A percentile compares a stretch with the other conserved stretches of the same genome.
Evolutionary conservation across 2,113 vertebrate genomes (phyloP).

Genomic region (Cynoglossus semilaevis): DNA sequence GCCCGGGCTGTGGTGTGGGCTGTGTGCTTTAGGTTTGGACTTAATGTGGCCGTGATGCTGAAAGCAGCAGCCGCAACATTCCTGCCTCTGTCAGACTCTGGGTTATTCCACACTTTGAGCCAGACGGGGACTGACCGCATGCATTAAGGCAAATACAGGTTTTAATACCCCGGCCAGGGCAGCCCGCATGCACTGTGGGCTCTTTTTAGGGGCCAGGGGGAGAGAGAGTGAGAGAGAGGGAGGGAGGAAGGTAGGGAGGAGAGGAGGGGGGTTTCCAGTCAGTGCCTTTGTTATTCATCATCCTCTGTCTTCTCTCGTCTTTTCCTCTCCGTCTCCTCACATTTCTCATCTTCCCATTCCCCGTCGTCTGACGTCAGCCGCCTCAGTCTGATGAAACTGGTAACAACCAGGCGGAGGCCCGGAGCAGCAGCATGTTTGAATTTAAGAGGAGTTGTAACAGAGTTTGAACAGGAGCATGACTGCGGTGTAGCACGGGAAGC

Average conservation of each 20-base stretch:
- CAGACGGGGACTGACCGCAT: slow-evolving; percentile 51
- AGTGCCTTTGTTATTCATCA: slow-evolving; percentile 8
- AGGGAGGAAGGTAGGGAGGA: too few species aligned
- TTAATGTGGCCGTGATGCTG: slow-evolving; percentile 72
- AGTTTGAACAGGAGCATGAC: slow-evolving; percentile 19
- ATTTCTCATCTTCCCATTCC: slow-evolving; percentile 4
- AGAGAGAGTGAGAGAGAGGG: too few species aligned
- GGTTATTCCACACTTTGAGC: slow-evolving; percentile 60
- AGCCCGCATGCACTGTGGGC: slow-evolving; percentile 45
- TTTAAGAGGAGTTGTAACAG: slow-evolving; percentile 17
- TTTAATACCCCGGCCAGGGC: slow-evolving; percentile 51
- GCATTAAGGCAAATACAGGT: slow-evolving; percentile 61
- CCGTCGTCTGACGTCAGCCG: slow-evolving; percentile 25
- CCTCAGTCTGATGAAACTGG: slow-evolving; percentile 15
- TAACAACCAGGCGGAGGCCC: slow-evolving; percentile 2
- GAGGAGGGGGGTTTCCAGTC: slow-evolving; percentile 56
- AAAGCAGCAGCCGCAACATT: slow-evolving; percentile 68
- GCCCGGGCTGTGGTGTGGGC: slow-evolving; percentile 38
- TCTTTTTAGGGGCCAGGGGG: slow-evolving; percentile 21
- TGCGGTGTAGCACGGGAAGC: slow-evolving; percentile 16
- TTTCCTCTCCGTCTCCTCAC: background rate
- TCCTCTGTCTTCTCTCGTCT: background rate
- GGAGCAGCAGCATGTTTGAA: slow-evolving; percentile 10
- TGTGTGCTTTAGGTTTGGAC: slow-evolving; percentile 67
- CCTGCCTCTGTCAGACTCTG: slow-evolving; percentile 55